These are phyloP conservation scores for Odontesthes bonariensis DNA, from an alignment of 2,113 vertebrate genomes.

Conservation along the genomic window DNA sequence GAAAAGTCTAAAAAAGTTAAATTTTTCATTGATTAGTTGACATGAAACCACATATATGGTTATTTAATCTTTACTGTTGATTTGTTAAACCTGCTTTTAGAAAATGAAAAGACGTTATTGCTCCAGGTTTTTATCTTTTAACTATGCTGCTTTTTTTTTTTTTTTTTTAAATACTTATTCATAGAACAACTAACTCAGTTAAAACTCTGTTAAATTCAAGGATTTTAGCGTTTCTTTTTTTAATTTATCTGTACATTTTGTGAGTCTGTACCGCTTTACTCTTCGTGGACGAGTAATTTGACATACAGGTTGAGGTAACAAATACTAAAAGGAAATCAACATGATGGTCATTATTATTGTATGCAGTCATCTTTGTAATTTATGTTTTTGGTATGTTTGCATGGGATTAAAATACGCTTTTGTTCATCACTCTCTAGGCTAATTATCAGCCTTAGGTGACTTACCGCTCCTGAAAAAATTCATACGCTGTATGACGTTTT, in stretches of 20 bases:
- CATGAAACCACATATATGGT: too few relatives aligned
- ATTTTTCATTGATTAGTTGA: not conserved
- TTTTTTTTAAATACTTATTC: not conserved
- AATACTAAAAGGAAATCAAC: not conserved
- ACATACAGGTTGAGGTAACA: not conserved
- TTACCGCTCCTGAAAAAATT: not conserved
- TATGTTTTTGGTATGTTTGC: not conserved
- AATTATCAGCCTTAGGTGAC: not conserved
- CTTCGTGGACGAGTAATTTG: not conserved
- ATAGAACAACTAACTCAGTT: not conserved
- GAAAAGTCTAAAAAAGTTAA: too few relatives aligned
- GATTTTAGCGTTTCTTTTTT: too few relatives aligned
- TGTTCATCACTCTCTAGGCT: not conserved
- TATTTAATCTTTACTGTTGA: too few relatives aligned
- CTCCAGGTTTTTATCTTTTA: not conserved
- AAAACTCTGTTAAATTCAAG: too few relatives aligned
- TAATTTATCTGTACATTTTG: too few relatives aligned
- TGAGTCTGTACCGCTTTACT: too few relatives aligned
- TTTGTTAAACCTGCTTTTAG: too few relatives aligned
- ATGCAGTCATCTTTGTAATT: not conserved
- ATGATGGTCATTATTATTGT: not conserved
- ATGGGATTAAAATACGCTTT: not conserved
- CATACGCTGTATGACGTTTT: not conserved
- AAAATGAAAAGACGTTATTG: not conserved
- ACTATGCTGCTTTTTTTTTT: not conserved